Conservation (phyloP, 2,888 invertebrate species). For the Glaucopsyche alexis region DNA sequence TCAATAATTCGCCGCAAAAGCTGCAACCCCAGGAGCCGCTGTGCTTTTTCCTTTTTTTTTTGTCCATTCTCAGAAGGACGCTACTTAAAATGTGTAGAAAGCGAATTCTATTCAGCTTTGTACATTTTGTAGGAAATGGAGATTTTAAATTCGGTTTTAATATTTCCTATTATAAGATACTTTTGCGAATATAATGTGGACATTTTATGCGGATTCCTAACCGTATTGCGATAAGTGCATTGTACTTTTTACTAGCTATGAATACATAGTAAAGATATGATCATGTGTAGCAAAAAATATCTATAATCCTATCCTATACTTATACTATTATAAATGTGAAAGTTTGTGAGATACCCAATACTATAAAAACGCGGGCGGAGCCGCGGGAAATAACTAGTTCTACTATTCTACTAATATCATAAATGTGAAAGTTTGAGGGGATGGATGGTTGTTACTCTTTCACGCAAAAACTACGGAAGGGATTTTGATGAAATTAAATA, state of each 20-base stretch:
- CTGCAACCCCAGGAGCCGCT: constrained; percentile 50
- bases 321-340: no score
- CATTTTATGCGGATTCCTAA: background rate
- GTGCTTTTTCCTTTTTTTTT: constrained; percentile 41
- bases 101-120: constrained; percentile 41
- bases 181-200: constrained; percentile 6
- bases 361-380: no score
- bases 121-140: constrained; percentile 16
- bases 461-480: no score
- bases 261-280: background rate
- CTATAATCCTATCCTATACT: background rate
- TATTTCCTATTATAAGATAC: background rate
- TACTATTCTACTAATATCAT: no score
- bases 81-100: constrained; percentile 59
- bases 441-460: no score
- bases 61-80: constrained; percentile 61
- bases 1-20: constrained; percentile 19
- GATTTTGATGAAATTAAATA: no score
- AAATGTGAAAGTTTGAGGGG: no score
- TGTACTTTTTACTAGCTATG: background rate
- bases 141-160: constrained; percentile 20
- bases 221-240: background rate
- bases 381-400: no score
- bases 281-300: background rate
- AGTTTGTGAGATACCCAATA: no score